Evolutionary conservation across 64 coral and sea anemone species (phyloP).

Genomic region (Montipora sp.): DNA sequence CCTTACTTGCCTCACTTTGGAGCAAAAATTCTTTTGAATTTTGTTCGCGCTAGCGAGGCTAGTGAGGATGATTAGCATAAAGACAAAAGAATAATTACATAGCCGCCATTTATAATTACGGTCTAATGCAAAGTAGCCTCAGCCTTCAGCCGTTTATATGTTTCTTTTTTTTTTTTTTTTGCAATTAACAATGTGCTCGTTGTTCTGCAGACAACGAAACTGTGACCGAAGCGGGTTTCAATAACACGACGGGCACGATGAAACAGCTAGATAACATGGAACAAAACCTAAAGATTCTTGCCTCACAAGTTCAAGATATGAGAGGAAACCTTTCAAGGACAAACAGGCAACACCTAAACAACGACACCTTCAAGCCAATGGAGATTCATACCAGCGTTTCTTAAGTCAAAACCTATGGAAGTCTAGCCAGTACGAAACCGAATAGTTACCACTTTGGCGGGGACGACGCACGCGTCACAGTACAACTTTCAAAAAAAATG

Average conservation of each 20-base stretch:
- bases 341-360: not conserved
- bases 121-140: no score
- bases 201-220: not conserved
- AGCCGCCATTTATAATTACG: no score
- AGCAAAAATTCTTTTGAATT: no score
- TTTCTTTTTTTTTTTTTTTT: no score
- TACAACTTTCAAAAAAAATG: no score
- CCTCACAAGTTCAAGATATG: not conserved
- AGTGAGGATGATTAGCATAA: no score
- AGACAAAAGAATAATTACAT: no score
- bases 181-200: not conserved
- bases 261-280: not conserved
- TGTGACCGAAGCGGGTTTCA: not conserved
- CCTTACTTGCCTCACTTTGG: no score
- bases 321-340: not conserved
- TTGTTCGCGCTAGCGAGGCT: no score
- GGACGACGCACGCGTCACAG: no score
- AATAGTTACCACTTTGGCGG: not conserved
- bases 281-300: constrained; percentile 14
- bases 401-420: not conserved
- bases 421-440: no score
- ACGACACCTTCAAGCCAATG: not conserved
- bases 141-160: no score
- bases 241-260: not conserved
- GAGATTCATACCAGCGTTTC: not conserved